phyloP scores from a whole-genome alignment of 2,888 invertebrate genomes.

The Beris morrisii region DNA sequence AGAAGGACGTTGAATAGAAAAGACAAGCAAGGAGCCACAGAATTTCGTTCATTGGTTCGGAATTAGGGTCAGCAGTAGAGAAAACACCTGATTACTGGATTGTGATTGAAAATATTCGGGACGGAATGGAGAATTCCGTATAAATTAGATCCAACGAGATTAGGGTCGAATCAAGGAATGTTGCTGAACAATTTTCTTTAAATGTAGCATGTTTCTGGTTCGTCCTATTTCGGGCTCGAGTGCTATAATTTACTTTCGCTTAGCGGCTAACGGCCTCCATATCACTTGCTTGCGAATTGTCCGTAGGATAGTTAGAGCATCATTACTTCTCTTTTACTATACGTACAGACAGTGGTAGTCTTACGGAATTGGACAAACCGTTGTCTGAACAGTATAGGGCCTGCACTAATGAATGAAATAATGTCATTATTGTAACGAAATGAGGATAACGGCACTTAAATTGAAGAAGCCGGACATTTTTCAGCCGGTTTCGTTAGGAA shows the following conservation, averaged over 20 bases:
- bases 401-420: no score
- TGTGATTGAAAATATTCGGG: slow-evolving; percentile 23
- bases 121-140: slow-evolving; percentile 7
- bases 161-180: slow-evolving; percentile 3
- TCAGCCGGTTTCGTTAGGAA: no score
- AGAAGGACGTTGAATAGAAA: background rate
- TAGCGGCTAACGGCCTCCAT: background rate
- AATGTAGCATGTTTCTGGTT: background rate
- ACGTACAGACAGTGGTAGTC: no score
- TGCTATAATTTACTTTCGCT: slow-evolving; percentile 16
- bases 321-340: no score
- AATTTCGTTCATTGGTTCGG: slow-evolving; percentile 10
- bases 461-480: no score
- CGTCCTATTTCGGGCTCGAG: slow-evolving; percentile 2
- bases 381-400: no score
- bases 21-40: background rate
- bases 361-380: no score
- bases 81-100: slow-evolving; percentile 27
- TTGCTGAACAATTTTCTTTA: background rate
- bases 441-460: no score
- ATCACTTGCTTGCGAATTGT: no score
- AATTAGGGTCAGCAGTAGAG: slow-evolving; percentile 21
- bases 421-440: no score
- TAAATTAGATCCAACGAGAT: slow-evolving; percentile 10
- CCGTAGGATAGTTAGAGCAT: no score